Percentiles rank a stretch among this genome's conserved stretches.
These are phyloP conservation scores for Coleophora deauratella DNA, from an alignment of 2,888 invertebrate genomes.

Conservation along the genomic window DNA sequence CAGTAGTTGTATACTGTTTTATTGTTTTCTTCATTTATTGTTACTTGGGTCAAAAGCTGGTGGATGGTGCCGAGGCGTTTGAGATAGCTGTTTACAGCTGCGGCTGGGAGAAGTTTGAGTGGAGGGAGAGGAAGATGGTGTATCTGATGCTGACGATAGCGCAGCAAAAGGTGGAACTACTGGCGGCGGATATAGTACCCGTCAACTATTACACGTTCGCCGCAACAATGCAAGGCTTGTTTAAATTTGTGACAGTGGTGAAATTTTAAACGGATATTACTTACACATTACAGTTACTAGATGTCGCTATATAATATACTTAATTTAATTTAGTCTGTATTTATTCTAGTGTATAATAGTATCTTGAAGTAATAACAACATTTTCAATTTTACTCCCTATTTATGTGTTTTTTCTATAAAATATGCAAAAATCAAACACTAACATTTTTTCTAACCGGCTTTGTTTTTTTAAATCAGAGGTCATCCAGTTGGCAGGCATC, in stretches of 20 bases:
- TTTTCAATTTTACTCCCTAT: too few species aligned
- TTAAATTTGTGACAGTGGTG: constrained; percentile 2
- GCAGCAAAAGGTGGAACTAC: background rate
- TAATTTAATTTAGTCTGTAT: too few species aligned
- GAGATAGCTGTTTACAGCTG: constrained; percentile 1
- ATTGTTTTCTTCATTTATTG: constrained; percentile 2
- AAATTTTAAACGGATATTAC: background rate
- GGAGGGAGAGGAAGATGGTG: background rate
- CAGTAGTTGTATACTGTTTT: background rate
- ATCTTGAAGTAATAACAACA: too few species aligned
- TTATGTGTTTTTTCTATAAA: too few species aligned
- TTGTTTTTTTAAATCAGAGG: too few species aligned
- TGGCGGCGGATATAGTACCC: constrained; percentile 1
- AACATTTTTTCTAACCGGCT: too few species aligned
- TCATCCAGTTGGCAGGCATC: too few species aligned
- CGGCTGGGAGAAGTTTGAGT: constrained; percentile 2
- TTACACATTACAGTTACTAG: too few species aligned
- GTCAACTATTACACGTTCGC: constrained; percentile 3
- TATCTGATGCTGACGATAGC: background rate
- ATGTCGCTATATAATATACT: too few species aligned
- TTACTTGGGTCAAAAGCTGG: constrained; percentile 1
- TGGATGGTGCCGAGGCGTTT: constrained; percentile 1
- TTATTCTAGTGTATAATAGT: too few species aligned
- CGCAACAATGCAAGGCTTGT: constrained; percentile 1
- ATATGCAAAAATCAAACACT: too few species aligned